Evolutionary conservation across 2,888 invertebrate species (phyloP), one percentile per base, ranked within the genome.

Genomic region (Megalurothrips usitatus): DNA sequence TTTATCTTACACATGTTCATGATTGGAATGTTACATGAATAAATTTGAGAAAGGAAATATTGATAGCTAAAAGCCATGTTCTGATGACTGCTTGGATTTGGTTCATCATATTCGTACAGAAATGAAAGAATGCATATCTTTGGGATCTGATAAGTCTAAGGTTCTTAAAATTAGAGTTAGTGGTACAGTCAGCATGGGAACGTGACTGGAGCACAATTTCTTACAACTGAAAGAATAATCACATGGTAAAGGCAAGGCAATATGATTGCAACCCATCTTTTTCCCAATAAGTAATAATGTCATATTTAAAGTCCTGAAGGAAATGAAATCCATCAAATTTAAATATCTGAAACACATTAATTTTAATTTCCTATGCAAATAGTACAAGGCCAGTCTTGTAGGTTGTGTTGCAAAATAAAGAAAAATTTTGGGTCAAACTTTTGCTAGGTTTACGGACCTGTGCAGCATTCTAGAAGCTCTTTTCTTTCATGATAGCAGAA

Each of bases 371-470:
- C 68, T 75, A 75, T 75, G 68, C 68, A 26, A n/a, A 75, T 75
- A 75, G 68, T 75, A 75, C 68, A 75, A 75, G 68, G 68, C 68
- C 68, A 75, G 68, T 75, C 68, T 75, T 75, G 68, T 75, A 75
- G 26, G 68, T 75, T 23, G 68, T 75, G 23, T 68, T 75, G 68
- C 68, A 75, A 75, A 75, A 26, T 58, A 68, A 68, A 68, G 1
- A 75, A 75, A 26, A 3, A 75, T 75, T 26, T 26, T 26, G 23
- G 12, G 9, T n/a, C 23, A 75, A 23, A 75, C 4, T 26, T 23
- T 75, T 26, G 11, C 1, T 12, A 75, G 23, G 68, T 58, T 58
- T 58, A 6, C 58, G 6, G 23, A 75, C n/a, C 26, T 26, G 68
- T 75, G 68, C 68, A 26, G 26, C 68, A 26, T 23, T 26, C 68